Evolutionary conservation across 1,140 invertebrate genomes (phyloP).

Genomic region (Penaeus vannamei): DNA sequence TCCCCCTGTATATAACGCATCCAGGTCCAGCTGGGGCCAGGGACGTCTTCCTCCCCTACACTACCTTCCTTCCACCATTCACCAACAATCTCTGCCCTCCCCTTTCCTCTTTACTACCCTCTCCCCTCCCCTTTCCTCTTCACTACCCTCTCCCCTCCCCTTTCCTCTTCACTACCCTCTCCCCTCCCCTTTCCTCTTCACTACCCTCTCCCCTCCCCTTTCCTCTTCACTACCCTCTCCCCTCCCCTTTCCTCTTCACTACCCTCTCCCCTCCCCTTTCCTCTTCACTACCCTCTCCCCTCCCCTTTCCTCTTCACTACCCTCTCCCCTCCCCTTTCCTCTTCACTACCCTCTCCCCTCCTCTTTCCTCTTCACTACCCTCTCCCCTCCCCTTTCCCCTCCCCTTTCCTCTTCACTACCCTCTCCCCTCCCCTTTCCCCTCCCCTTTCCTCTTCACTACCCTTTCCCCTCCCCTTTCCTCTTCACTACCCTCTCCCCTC

Average conservation of each 20-base stretch:
- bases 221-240: background rate
- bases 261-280: too few species aligned
- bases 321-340: background rate
- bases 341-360: background rate
- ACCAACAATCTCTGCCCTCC: too few species aligned
- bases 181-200: background rate
- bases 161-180: too few species aligned
- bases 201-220: background rate
- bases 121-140: background rate
- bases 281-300: background rate
- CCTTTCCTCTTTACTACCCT: background rate
- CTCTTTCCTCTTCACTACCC: background rate
- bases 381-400: background rate
- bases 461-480: background rate
- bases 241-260: too few species aligned
- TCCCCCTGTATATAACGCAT: too few species aligned
- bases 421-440: background rate
- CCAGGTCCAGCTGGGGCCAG: too few species aligned
- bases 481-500: background rate
- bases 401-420: background rate
- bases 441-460: too few species aligned
- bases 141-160: background rate
- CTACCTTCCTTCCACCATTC: too few species aligned
- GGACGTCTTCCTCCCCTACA: too few species aligned
- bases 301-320: background rate